Percentiles rank a stretch among this genome's conserved stretches.
Conservation (phyloP, 1,140 invertebrate species). For the Pteromalus puparum region DNA sequence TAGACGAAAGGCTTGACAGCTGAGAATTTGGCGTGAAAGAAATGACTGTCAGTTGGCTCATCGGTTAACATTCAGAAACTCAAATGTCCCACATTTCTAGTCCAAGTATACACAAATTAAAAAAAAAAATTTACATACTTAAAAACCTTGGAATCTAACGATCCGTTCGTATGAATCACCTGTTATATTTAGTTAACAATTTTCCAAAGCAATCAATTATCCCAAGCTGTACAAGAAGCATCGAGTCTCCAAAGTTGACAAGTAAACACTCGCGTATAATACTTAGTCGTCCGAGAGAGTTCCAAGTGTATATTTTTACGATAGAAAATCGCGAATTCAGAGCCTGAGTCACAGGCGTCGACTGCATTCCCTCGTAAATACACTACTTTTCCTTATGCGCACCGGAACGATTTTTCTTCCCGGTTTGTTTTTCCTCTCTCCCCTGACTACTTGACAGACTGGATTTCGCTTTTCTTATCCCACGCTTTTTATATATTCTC, state of each 20-base stretch:
- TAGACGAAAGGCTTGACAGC: too few relatives aligned
- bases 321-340: conserved; percentile 5
- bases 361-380: conserved; percentile 13
- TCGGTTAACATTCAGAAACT: neutral
- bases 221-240: neutral
- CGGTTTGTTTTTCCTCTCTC: neutral
- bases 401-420: conserved; percentile 27
- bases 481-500: conserved; percentile 20
- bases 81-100: neutral
- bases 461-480: conserved; percentile 30
- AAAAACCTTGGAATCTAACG: neutral
- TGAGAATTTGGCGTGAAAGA: too few relatives aligned
- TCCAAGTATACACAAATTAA: neutral
- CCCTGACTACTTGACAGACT: conserved; percentile 20
- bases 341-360: neutral
- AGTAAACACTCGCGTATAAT: conserved; percentile 25
- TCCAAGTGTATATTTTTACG: neutral
- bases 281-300: neutral
- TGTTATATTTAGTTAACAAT: neutral
- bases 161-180: neutral
- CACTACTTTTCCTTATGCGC: neutral
- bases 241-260: neutral
- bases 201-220: neutral
- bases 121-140: neutral
- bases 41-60: too few relatives aligned